Percentiles rank a stretch among this genome's conserved stretches.
phyloP scores from a whole-genome alignment of 1,140 invertebrate genomes.

The Philotrypesis tridentata region DNA sequence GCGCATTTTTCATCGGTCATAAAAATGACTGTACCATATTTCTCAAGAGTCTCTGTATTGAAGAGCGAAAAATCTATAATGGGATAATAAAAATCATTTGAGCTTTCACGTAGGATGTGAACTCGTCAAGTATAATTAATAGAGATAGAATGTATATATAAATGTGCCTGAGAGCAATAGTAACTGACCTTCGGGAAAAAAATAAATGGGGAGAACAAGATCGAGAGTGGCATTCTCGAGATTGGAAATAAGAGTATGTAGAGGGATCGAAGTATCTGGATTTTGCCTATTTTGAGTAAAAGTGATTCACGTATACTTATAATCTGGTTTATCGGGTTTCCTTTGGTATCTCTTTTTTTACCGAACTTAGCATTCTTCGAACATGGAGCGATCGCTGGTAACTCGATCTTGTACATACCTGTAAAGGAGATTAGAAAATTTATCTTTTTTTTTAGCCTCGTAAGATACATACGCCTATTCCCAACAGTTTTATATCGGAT shows the following conservation, averaged over 20 bases:
- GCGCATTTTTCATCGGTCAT: not conserved
- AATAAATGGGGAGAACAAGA: not conserved
- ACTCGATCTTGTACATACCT: not conserved
- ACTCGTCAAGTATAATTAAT: not conserved
- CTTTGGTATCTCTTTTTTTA: not conserved
- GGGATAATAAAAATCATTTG: slow-evolving; percentile 24
- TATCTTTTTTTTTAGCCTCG: not conserved
- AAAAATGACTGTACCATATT: not conserved
- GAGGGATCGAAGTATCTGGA: not conserved
- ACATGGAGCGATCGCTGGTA: not conserved
- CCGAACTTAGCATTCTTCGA: not conserved
- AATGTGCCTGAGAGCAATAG: not conserved
- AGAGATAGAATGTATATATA: not conserved
- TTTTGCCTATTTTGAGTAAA: slow-evolving; percentile 1
- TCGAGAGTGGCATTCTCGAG: not conserved
- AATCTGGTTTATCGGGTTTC: slow-evolving; percentile 9
- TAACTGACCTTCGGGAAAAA: not conserved
- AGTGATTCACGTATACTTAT: not conserved
- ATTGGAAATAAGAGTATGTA: not conserved
- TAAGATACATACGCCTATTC: not conserved
- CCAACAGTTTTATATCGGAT: not conserved
- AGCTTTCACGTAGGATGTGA: not conserved
- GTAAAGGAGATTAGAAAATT: not conserved
- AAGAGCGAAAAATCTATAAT: not conserved
- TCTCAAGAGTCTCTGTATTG: not conserved